Conservation (phyloP, 2,797 vertebrate species). For the Manis javanica region DNA sequence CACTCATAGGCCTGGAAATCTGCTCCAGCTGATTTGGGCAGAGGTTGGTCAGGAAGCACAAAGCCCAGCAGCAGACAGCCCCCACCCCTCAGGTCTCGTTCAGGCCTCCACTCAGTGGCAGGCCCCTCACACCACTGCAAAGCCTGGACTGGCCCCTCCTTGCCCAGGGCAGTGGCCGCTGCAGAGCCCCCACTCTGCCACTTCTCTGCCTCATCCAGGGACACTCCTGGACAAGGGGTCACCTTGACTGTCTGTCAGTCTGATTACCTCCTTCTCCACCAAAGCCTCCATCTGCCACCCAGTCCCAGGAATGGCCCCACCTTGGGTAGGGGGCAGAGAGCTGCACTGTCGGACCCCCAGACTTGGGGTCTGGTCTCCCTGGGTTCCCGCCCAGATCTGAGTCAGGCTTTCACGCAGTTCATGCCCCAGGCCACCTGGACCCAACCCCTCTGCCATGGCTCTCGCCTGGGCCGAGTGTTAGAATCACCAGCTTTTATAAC, state of each 20-base stretch:
- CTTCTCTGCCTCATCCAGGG: background rate
- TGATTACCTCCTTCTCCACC: background rate
- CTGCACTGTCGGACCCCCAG: accelerated
- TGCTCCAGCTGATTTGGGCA: accelerated
- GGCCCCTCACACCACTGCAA: accelerated
- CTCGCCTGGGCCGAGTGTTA: background rate
- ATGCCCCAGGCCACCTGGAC: background rate
- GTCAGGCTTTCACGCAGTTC: background rate
- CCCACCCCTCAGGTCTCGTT: background rate
- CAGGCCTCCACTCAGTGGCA: background rate
- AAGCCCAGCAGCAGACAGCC: accelerated
- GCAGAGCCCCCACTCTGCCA: background rate
- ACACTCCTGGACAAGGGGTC: background rate
- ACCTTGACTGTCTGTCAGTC: background rate
- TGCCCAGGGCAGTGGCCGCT: background rate
- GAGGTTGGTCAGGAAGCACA: background rate
- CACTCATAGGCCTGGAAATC: background rate
- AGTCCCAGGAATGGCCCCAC: background rate
- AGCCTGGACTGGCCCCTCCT: accelerated
- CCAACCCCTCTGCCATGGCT: accelerated
- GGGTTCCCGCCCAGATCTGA: background rate
- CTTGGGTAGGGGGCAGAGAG: background rate
- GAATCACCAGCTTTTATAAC: background rate
- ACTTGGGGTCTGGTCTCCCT: accelerated
- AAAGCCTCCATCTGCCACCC: background rate